Base-by-base conservation (phyloP, 1,140 invertebrate genomes). In the Sitodiplosis mosellana region DNA sequence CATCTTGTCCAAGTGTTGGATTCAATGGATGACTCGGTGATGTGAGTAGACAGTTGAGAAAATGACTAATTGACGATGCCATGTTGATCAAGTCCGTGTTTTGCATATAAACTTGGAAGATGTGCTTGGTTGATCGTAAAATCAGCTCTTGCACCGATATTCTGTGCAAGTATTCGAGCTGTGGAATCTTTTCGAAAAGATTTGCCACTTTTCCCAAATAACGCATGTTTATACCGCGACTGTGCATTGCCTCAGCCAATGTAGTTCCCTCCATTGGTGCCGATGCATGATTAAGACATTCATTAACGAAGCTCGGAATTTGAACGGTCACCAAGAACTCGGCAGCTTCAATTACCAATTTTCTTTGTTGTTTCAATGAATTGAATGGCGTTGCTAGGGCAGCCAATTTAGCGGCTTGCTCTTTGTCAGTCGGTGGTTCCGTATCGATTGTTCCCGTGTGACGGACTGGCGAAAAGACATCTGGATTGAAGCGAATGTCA, bases 401-500 rank as follows among this genome's bases (percentile, higher is more conserved):
- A 5, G 27, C 27, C 27, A 27, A 27, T 27, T 27, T 27, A 17
- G 61, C 60, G 41, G 72, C 69, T 5, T 72, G 70, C 38, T 80
- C 69, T 43, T 78, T 76, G 55, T 85, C 77, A 15, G 78, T 73
- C 71, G 97, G 92, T 46, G 72, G 75, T 34, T 99, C 92, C 49
- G 88, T 88, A 10, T 27, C 27, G 10, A 27, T 3, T 27, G 27
- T 27, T 3, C 27, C 27, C 3, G 27, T 27, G 10, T 5, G 27
- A 27, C 27, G 27, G 10, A 27, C 27, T 1, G 87, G 83, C 6
- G 92, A 96, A 69, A 87, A 98, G 46, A 96, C 87, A 70, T 99
- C 95, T 1, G 95, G 91, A 70, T 99, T 99, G 66, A 99, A 99
- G 45, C 90, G 76, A 48, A 99, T 86, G 60, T 93, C 90, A 64